A percentile compares a stretch with the other conserved stretches of the same genome.
Evolutionary conservation across 30 jellyfish, hydroid and myxozoan genomes (phyloP).

Genomic region (Turritopsis rubra): DNA sequence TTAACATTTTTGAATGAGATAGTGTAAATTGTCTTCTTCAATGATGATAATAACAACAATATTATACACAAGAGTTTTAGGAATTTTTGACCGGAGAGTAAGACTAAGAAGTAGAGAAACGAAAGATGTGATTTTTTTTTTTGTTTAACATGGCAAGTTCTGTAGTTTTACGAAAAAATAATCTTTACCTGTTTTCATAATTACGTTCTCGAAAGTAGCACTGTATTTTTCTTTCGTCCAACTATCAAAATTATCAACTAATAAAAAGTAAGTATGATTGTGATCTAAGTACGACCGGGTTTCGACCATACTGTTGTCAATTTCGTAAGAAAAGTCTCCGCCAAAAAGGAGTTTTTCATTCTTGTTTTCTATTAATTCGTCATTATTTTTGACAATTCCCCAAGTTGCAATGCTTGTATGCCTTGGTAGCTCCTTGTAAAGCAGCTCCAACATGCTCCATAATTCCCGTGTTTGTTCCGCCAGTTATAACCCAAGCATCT

Average conservation of each 20-base stretch:
- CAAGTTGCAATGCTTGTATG: constrained; percentile 89
- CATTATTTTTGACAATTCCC: constrained; percentile 61
- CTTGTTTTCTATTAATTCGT: background rate
- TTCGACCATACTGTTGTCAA: background rate
- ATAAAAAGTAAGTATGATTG: constrained; percentile 85
- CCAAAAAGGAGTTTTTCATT: too few species aligned
- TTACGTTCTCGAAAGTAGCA: background rate
- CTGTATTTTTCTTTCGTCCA: constrained; percentile 69
- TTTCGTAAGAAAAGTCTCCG: background rate
- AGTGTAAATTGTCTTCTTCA: too few species aligned
- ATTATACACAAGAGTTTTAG: too few species aligned
- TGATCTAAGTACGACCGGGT: constrained; percentile 59
- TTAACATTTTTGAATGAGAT: too few species aligned
- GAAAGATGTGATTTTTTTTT: too few species aligned
- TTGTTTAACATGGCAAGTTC: too few species aligned
- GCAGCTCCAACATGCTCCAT: constrained; percentile 99
- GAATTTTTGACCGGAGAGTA: too few species aligned
- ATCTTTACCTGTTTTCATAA: background rate
- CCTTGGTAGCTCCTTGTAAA: constrained; percentile 71
- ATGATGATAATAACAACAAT: too few species aligned
- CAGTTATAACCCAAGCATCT: constrained; percentile 99
- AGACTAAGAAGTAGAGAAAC: too few species aligned
- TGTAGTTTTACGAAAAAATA: too few species aligned
- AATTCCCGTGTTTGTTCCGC: constrained; percentile 99
- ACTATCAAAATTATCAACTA: constrained; percentile 91